phyloP scores from a whole-genome alignment of 2,113 vertebrate species.

The Ochotona princeps region DNA sequence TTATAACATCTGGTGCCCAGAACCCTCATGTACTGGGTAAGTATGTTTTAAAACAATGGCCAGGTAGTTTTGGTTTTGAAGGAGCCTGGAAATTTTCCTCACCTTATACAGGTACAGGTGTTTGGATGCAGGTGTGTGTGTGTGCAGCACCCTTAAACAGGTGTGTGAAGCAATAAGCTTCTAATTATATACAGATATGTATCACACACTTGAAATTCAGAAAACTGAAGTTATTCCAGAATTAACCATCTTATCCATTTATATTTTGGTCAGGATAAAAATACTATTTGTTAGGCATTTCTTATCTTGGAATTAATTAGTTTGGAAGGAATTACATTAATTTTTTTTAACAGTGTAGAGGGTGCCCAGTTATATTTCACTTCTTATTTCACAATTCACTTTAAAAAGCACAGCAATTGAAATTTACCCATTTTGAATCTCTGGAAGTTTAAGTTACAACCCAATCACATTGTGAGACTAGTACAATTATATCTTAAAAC shows the following conservation, averaged over 20 bases:
- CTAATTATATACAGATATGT: not conserved
- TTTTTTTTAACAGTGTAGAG: constrained; percentile 49
- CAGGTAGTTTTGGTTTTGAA: not conserved
- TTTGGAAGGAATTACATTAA: constrained; percentile 58
- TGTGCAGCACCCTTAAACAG: not conserved
- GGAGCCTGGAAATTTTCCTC: not conserved
- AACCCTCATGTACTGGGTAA: not conserved
- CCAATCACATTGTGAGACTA: constrained; percentile 14
- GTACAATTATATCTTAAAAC: constrained; percentile 62
- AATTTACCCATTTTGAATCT: constrained; percentile 65
- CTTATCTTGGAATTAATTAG: constrained; percentile 50
- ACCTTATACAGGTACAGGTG: not conserved
- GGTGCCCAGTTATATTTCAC: constrained; percentile 58
- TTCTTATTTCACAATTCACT: constrained; percentile 58
- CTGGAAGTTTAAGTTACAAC: constrained; percentile 60
- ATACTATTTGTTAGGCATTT: constrained; percentile 49
- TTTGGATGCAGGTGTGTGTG: not conserved
- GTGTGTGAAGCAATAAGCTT: not conserved
- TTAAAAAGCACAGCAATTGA: constrained; percentile 39
- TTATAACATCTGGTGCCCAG: not conserved
- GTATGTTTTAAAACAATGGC: not conserved
- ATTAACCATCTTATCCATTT: constrained; percentile 34
- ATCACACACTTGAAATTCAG: not conserved
- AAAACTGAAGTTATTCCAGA: constrained; percentile 20
- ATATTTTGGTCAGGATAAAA: constrained; percentile 40